Base-by-base conservation (phyloP, 2,113 vertebrate genomes). In the Saimiri boliviensis region DNA sequence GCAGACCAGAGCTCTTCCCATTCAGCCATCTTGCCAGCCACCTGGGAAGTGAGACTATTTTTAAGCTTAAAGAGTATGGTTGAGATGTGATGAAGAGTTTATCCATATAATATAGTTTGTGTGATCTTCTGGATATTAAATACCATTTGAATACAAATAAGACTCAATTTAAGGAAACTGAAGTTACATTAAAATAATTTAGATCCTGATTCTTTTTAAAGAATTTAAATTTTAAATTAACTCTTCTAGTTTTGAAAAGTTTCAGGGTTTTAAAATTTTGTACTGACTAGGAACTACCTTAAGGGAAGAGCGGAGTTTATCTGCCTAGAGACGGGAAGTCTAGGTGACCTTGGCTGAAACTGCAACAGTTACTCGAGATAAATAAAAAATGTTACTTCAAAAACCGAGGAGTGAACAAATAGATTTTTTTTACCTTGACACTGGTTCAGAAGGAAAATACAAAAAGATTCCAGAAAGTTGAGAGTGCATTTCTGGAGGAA, bases 121-220 rank as follows among this genome's bases (percentile, higher is more conserved):
- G 27, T 91, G 66, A 45, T 77, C 37, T 94, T 90, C 76, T 66
- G 20, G 19, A 40, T 76, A 66, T 91, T 89, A 58, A 83, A 42
- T 92, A 4, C 14, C n/a, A 80, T 79, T 54, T 92, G 83, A 89
- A 91, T 95, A 73, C 7, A 92, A n/a, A 74, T 86, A 54, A 77
- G 13, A 8, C 42, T 42, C 20, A 2, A 56, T 45, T 84, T 91
- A 92, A 93, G 73, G 85, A 86, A 93, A 84, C 13, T 71, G 11
- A 93, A 94, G 23, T 30, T 76, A 37, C 11, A 58, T 16, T n/a
- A 97, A 91, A 49, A n/a, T 90, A 79, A 49, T 30, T 95, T 87
- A 74, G 19, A 68, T 68, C 6, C 66, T 68, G 66, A 68, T 35
- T n/a, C 13, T 68, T 68, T 76, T 90, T 93, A 11, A 19, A 70